Evolutionary conservation across 2,113 vertebrate species (phyloP).

Genomic region (Chunga burmeisteri): DNA sequence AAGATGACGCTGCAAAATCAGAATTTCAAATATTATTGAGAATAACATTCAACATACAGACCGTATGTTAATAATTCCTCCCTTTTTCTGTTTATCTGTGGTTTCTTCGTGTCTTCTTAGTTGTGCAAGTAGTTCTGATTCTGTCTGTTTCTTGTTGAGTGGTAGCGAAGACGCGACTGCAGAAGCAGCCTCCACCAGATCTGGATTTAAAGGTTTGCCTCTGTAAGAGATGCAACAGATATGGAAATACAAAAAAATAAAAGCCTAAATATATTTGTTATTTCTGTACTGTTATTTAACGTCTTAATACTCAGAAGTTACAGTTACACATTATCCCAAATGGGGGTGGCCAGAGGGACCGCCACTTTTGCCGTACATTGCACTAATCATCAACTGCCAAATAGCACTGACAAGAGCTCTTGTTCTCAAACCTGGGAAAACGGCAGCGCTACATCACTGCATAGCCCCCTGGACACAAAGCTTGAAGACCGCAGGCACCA

Average conservation of each 20-base stretch:
- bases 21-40: not conserved
- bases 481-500: not conserved
- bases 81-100: conserved; percentile 73
- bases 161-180: conserved; percentile 85
- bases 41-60: conserved; percentile 47
- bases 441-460: not conserved
- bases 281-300: not conserved
- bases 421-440: not conserved
- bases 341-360: not conserved
- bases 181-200: conserved; percentile 82
- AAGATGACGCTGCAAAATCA: not conserved
- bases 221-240: not conserved
- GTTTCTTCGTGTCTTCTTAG: conserved; percentile 80
- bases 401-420: not conserved
- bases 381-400: not conserved
- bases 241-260: not conserved
- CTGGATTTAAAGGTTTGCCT: conserved; percentile 71
- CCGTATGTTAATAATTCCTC: conserved; percentile 71
- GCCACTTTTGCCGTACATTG: not conserved
- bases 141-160: conserved; percentile 65
- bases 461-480: rapidly evolving
- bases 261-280: not conserved
- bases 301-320: not conserved
- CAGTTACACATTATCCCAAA: not conserved
- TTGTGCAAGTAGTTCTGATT: conserved; percentile 86